Base-by-base conservation (phyloP, 2,797 vertebrate genomes). In the Aeoliscus strigatus region DNA sequence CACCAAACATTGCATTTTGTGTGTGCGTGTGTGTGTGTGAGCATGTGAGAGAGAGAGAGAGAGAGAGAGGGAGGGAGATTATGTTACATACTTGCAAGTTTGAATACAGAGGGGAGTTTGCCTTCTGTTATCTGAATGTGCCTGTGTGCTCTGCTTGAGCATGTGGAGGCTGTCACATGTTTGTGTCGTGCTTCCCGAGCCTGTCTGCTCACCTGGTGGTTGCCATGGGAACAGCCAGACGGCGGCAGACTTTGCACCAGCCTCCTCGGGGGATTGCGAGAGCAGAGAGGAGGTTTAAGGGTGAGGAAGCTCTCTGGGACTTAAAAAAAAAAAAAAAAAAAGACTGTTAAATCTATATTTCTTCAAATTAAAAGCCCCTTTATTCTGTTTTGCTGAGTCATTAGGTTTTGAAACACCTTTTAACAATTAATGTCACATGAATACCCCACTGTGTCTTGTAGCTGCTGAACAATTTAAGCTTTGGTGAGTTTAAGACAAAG, bases 221-320 rank as follows among this genome's bases (percentile, higher is more conserved):
- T 87, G 81, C 86, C 83, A 90, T 89, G 87, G 88, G 76, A 89
- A 89, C 89, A 88, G 84, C 72, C 83, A 86, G 86, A 84, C 79
- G 77, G 76, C 48, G 75, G 84, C 85, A 87, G 86, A 87, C 85
- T 86, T 82, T 84, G 82, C 85, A 82, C 77, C 81, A 79, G 73
- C 67, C 78, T 77, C 73, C 73, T 67, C 35, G 2, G 73, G 80
- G 77, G 70, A 77, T 80, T 81, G 68, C 69, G 72, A 62, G 68
- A 80, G 79, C 66, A 80, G 74, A 75, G 72, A 73, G 45, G 47
- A 75, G 72, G 65, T 75, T 84, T 81, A 53, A 38, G 67, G 70
- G 73, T 9, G 32, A 69, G 67, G 66, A 58, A 61, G 75, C 70
- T 73, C 69, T 79, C 52, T 0, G 16, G 40, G 13, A 50, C 27